Conservation (phyloP, 2,888 invertebrate genomes). For the Odontothrips loti region DNA sequence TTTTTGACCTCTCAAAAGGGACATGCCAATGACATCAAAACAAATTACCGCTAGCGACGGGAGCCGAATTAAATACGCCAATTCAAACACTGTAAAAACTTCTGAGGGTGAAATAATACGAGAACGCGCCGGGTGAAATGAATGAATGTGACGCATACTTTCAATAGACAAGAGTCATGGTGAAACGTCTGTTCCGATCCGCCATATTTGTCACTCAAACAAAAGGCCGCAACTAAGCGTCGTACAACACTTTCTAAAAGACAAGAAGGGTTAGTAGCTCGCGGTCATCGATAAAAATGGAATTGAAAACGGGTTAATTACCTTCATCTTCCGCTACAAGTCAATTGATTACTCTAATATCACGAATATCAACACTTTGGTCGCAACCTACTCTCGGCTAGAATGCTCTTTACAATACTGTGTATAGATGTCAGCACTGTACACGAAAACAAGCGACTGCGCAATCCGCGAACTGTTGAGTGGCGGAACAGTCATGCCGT, state of each 20-base stretch:
- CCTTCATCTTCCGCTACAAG: neutral
- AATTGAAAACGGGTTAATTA: neutral
- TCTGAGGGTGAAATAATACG: neutral
- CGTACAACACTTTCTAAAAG: neutral
- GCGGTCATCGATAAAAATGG: neutral
- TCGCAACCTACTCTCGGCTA: slow-evolving; percentile 7
- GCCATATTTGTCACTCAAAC: slow-evolving; percentile 26
- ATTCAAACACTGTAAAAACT: neutral
- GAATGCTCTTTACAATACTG: slow-evolving; percentile 10
- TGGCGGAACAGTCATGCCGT: neutral
- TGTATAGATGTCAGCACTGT: slow-evolving; percentile 18
- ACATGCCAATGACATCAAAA: slow-evolving; percentile 15
- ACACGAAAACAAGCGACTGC: neutral
- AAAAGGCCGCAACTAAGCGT: slow-evolving; percentile 24
- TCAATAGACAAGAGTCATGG: slow-evolving; percentile 22
- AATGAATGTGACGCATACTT: slow-evolving; percentile 12
- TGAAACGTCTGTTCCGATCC: slow-evolving; percentile 18
- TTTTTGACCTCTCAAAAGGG: slow-evolving; percentile 16
- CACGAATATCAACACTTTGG: slow-evolving; percentile 22
- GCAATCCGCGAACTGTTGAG: slow-evolving; percentile 17
- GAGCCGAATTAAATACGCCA: neutral
- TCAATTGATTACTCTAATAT: slow-evolving; percentile 5
- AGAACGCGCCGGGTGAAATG: neutral
- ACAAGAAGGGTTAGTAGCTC: neutral
- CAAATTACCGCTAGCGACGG: neutral